Evolutionary conservation across 37 sponge, comb jelly and placozoan genomes (phyloP).

Genomic region (Beroe ovata): DNA sequence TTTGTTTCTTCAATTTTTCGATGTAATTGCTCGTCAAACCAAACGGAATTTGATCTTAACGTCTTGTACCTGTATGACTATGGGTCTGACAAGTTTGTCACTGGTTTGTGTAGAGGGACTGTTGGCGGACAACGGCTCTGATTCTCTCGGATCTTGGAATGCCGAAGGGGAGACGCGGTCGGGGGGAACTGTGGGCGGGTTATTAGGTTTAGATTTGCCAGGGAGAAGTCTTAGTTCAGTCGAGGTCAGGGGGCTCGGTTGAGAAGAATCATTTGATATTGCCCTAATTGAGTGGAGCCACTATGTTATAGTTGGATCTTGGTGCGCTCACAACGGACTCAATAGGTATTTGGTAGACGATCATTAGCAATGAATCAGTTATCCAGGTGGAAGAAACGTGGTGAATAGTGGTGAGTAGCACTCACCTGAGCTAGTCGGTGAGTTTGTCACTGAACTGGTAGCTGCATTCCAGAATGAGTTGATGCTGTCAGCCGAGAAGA

Average conservation of each 20-base stretch:
- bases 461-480: constrained; percentile 37
- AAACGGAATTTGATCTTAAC: too few species aligned
- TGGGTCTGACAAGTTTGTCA: constrained; percentile 30
- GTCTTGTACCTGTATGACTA: constrained; percentile 17
- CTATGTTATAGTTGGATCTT: too few species aligned
- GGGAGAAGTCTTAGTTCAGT: too few species aligned
- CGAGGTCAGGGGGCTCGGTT: too few species aligned
- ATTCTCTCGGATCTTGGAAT: not conserved
- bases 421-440: constrained; percentile 32
- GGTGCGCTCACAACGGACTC: too few species aligned
- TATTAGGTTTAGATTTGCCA: too few species aligned
- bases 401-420: not conserved
- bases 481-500: constrained; percentile 13
- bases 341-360: not conserved
- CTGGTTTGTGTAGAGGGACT: not conserved
- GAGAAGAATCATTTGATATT: too few species aligned
- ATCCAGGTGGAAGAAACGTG: not conserved
- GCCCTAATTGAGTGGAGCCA: too few species aligned
- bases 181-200: constrained; percentile 6
- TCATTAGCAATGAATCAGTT: not conserved
- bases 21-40: too few species aligned
- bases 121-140: not conserved
- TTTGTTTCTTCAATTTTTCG: too few species aligned
- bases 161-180: not conserved
- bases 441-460: not conserved